Base-by-base conservation (phyloP, 2,888 invertebrate species). In the Lamproptera curius region DNA sequence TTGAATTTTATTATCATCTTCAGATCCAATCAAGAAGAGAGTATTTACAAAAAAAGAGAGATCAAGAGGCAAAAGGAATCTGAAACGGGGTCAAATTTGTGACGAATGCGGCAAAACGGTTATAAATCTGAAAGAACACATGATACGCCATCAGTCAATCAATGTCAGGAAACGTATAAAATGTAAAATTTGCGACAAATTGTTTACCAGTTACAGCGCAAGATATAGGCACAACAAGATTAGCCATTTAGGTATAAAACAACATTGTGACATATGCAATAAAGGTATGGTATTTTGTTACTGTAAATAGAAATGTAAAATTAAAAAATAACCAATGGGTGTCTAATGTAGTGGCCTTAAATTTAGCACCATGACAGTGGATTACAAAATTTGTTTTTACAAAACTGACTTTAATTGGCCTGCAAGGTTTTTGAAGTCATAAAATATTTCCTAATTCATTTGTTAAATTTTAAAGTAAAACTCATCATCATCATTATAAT, bases 31-130 rank as follows among this genome's bases (percentile, higher is more conserved):
- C 1, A 54, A 53, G 46, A 64, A 42, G 13, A 57, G 46, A 42
- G 33, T 42, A 5, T 42, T 14, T 11, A 34, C 16, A 50, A 62
- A 51, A 44, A 63, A 59, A 48, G 54, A 45, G 59, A 50, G 61
- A 58, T 51, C 53, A 46, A 51, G 65, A 55, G 55, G 52, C 50
- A 51, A 52, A 41, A 1, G 65, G 50, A 55, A 9, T 11, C 48
- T 52, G 16, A 54, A 39, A 38, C 41, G 56, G 40, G 55, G 54
- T 16, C 65, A 71, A 54, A 60, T 85, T 11, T 86, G 86, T 53
- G 81, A 76, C 1, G 74, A 76, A 49, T 86, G 86, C 38, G 86
- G 86, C 0, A 75, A 76, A 37, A 58, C 62, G 0, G 80, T 84
- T 0, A 61, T 62, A 1, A 70, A 82, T 43, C 44, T 86, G 3